phyloP scores from a whole-genome alignment of 2,888 invertebrate genomes.

The Ptycholaimellus sp. region DNA sequence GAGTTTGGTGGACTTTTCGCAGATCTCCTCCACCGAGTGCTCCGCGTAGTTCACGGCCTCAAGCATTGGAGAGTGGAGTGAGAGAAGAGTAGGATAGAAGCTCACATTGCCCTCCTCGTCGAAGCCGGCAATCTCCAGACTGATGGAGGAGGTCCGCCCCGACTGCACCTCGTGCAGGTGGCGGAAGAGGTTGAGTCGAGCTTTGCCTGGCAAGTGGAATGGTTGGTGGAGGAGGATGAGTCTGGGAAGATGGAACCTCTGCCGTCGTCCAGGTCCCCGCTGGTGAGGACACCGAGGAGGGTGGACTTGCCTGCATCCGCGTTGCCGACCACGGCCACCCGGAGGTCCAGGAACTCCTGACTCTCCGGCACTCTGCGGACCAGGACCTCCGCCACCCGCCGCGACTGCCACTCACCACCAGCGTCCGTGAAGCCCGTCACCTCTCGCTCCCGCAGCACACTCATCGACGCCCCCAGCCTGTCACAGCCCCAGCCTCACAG shows the following conservation, averaged over 20 bases:
- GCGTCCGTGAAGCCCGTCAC: conserved; percentile 21
- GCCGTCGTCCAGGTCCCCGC: conserved; percentile 84
- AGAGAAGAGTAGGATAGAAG: background rate
- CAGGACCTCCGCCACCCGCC: conserved; percentile 44
- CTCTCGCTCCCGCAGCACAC: conserved; percentile 44
- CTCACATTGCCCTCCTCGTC: conserved; percentile 34
- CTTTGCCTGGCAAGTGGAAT: too few species aligned
- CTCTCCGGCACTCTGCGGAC: conserved; percentile 47
- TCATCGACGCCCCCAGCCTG: conserved; percentile 50
- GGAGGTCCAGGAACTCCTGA: conserved; percentile 44
- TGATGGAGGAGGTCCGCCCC: conserved; percentile 85
- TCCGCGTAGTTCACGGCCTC: conserved; percentile 35
- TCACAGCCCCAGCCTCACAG: too few species aligned
- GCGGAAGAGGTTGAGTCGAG: conserved; percentile 71
- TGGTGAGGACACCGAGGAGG: conserved; percentile 73
- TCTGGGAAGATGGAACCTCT: too few species aligned
- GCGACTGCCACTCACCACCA: conserved; percentile 34
- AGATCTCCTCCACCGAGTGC: conserved; percentile 74
- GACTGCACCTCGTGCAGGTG: conserved; percentile 78
- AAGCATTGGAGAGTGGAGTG: background rate
- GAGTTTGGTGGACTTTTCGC: conserved; percentile 66
- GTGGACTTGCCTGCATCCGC: conserved; percentile 95
- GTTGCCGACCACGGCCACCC: conserved; percentile 75
- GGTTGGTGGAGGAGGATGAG: too few species aligned
- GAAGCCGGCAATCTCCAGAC: conserved; percentile 61